phyloP scores from a whole-genome alignment of 2,888 invertebrate genomes.

The Plagodis pulveraria region DNA sequence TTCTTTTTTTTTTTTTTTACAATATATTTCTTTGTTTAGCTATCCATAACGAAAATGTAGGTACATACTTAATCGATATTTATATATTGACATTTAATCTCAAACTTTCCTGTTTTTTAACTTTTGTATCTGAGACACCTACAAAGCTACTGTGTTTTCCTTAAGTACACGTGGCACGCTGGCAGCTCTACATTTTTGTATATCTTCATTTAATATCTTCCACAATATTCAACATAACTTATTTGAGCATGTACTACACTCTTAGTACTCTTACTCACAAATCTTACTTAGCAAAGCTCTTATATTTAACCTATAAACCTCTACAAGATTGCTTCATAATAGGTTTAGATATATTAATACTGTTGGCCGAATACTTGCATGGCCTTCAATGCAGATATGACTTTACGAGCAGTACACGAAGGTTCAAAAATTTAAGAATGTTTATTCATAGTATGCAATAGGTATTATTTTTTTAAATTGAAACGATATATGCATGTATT shows the following conservation, averaged over 20 bases:
- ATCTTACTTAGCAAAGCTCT: conserved; percentile 32
- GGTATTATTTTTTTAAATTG: conserved; percentile 43
- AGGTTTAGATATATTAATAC: conserved; percentile 35
- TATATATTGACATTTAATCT: background rate
- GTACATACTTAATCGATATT: background rate
- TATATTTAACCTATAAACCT: conserved; percentile 35
- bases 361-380: conserved; percentile 34
- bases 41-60: background rate
- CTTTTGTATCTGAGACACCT: background rate
- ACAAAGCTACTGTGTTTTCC: conserved; percentile 15
- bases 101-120: background rate
- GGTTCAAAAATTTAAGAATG: conserved; percentile 30
- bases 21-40: background rate
- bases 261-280: background rate
- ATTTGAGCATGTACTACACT: background rate
- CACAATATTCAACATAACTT: conserved; percentile 2
- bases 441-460: conserved; percentile 26
- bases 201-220: background rate
- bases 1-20: background rate
- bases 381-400: conserved; percentile 27
- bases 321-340: conserved; percentile 35
- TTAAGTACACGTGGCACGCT: conserved; percentile 23
- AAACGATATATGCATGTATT: conserved; percentile 39
- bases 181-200: conserved; percentile 14
- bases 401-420: conserved; percentile 27